Conservation (phyloP, 2,797 vertebrate genomes). For the Arctocebus calabarensis region DNA sequence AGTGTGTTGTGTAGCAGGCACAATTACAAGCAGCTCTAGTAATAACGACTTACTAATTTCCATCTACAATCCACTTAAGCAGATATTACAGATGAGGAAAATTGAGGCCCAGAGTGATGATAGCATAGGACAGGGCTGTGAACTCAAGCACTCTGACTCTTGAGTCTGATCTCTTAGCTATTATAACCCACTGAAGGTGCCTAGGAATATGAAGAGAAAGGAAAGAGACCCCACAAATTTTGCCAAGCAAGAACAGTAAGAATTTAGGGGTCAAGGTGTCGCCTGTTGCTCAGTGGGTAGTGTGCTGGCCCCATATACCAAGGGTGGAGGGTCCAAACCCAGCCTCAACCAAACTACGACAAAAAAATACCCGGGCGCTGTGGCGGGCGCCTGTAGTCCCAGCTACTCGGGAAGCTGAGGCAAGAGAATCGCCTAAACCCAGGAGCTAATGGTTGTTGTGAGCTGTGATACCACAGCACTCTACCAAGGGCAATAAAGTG, state of each 20-base stretch:
- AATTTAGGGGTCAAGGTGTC: background rate
- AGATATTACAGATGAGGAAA: constrained; percentile 1
- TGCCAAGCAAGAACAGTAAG: constrained; percentile 3
- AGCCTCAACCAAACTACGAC: too few relatives aligned
- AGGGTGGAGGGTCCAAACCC: too few relatives aligned
- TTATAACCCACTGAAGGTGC: background rate
- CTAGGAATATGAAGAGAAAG: background rate
- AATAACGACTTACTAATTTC: constrained; percentile 16
- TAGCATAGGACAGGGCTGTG: background rate
- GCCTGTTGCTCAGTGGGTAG: too few relatives aligned
- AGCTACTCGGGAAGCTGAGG: too few relatives aligned
- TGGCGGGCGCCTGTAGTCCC: too few relatives aligned
- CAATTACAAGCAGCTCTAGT: background rate
- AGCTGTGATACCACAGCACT: too few relatives aligned
- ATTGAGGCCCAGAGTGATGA: background rate
- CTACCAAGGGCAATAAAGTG: too few relatives aligned
- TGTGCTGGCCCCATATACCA: too few relatives aligned
- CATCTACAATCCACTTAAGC: background rate
- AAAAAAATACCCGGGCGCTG: too few relatives aligned
- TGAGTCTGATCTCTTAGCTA: background rate
- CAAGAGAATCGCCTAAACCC: too few relatives aligned
- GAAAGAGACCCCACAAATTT: background rate
- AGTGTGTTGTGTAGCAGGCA: background rate
- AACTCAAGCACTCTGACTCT: background rate
- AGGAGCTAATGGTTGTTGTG: too few relatives aligned